Evolutionary conservation across 1,140 invertebrate species (phyloP), one percentile per base, ranked within the genome.

Genomic region (Latrodectus geometricus): DNA sequence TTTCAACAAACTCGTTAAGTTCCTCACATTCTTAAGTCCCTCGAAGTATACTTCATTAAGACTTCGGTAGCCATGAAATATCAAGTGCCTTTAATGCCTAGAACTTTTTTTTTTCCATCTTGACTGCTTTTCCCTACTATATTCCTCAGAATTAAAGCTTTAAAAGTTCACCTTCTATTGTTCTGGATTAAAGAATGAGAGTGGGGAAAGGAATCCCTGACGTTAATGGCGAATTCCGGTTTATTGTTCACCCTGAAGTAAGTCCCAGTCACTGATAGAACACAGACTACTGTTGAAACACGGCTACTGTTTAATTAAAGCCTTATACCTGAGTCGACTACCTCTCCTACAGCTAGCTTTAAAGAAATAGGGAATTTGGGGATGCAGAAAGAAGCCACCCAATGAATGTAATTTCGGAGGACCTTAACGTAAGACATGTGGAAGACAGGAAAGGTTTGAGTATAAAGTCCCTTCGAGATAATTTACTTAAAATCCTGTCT

Each of bases 281-380:
- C 81, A 75, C 56, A 8, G 35, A 35, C 35, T 5, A 35, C 35
- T 35, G 35, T 35, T 68, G 70, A 49, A 75, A 84, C 61, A 75
- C 56, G 61, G 72, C 56, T 61, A 75, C 81, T 65, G 81, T 84
- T 84, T 84, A 84, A 84, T 84, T 84, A 84, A 76, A 84, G 81
- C 56, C 56, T 52, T 75, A 20, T 21, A 49, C 48, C 49, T 61
- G 2, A 17, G 54, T 11, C 8, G 8, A 56, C 54, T 14, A 56
- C 54, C 54, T 1, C 35, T 61, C 54, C 54, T 61, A 14, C 54
- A 35, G 54, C 17, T n/a, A 66, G 49, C 73, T 70, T 68, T 48
- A 84, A 84, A 84, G 81, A 84, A 84, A 76, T 56, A 15, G 68
- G 69, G 54, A 17, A 69, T 5, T 68, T 79, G n/a, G 50, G 11